These are phyloP conservation scores for Anagrus nilaparvatae DNA, from an alignment of 1,140 invertebrate genomes.

Conservation along the genomic window DNA sequence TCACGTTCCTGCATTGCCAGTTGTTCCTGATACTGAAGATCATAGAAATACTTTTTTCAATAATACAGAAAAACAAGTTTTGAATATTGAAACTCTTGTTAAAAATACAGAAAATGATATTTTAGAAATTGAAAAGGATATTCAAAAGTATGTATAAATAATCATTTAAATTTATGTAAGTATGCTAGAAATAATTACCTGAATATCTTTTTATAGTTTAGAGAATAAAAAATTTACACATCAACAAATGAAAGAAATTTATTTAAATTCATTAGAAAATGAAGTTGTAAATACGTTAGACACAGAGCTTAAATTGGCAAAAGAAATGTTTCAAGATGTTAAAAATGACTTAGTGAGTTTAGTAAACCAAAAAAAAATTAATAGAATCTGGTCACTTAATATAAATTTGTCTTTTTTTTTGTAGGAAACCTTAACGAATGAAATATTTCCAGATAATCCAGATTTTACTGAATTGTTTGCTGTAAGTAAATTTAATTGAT, in stretches of 20 bases:
- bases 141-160: slow-evolving; percentile 19
- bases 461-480: slow-evolving; percentile 22
- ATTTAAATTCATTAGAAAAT: slow-evolving; percentile 13
- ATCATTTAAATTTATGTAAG: slow-evolving; percentile 1
- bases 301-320: slow-evolving; percentile 14
- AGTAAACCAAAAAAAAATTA: not conserved
- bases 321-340: slow-evolving; percentile 18
- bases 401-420: slow-evolving; percentile 7
- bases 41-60: slow-evolving; percentile 19
- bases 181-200: slow-evolving; percentile 1
- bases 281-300: slow-evolving; percentile 16
- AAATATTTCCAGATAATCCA: slow-evolving; percentile 23
- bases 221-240: slow-evolving; percentile 23
- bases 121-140: slow-evolving; percentile 15
- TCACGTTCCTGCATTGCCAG: slow-evolving; percentile 22
- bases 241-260: slow-evolving; percentile 25
- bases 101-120: slow-evolving; percentile 13
- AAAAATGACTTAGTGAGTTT: slow-evolving; percentile 30
- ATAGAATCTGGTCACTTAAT: slow-evolving; percentile 6
- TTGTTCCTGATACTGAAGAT: slow-evolving; percentile 22
- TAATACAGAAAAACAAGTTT: slow-evolving; percentile 20
- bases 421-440: slow-evolving; percentile 20
- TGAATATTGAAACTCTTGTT: slow-evolving; percentile 7
- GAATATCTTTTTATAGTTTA: slow-evolving; percentile 22
- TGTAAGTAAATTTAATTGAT: slow-evolving; percentile 20